phyloP scores from a whole-genome alignment of 1,140 invertebrate species.

The Odontomachus brunneus region DNA sequence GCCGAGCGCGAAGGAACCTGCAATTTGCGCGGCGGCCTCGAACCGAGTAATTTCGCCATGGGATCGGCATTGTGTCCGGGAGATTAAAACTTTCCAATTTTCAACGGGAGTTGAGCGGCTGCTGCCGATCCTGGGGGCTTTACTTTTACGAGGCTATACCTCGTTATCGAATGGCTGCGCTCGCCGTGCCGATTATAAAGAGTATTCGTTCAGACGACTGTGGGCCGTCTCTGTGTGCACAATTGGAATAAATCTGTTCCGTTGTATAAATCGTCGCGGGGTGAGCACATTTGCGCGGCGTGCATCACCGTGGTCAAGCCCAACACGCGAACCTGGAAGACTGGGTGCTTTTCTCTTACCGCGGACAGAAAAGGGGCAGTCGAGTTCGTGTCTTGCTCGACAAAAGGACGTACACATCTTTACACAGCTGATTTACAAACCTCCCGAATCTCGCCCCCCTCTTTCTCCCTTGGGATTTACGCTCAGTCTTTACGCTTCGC shows the following conservation, averaged over 20 bases:
- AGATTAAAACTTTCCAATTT: slow-evolving; percentile 62
- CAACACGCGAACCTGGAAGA: too few relatives aligned
- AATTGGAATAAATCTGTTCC: slow-evolving; percentile 51
- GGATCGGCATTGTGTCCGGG: slow-evolving; percentile 47
- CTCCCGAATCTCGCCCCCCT: background rate
- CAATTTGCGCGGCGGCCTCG: slow-evolving; percentile 40
- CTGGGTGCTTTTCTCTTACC: too few relatives aligned
- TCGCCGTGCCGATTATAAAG: slow-evolving; percentile 54
- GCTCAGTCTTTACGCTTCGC: background rate
- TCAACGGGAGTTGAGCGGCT: slow-evolving; percentile 45
- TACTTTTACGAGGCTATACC: slow-evolving; percentile 47
- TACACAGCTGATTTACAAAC: too few relatives aligned
- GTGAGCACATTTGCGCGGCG: too few relatives aligned
- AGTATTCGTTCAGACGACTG: slow-evolving; percentile 23
- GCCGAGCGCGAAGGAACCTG: slow-evolving; percentile 44
- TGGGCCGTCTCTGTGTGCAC: slow-evolving; percentile 17
- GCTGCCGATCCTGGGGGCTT: slow-evolving; percentile 15
- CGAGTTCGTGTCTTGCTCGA: too few relatives aligned
- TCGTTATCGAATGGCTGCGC: slow-evolving; percentile 49
- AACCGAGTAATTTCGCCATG: slow-evolving; percentile 53
- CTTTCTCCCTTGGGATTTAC: background rate
- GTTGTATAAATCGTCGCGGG: slow-evolving; percentile 14
- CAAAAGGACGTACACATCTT: too few relatives aligned
- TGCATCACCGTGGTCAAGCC: too few relatives aligned
- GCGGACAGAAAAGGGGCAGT: too few relatives aligned